Conservation (phyloP, 2,113 vertebrate genomes). For the Dicrurus megarhynchus region DNA sequence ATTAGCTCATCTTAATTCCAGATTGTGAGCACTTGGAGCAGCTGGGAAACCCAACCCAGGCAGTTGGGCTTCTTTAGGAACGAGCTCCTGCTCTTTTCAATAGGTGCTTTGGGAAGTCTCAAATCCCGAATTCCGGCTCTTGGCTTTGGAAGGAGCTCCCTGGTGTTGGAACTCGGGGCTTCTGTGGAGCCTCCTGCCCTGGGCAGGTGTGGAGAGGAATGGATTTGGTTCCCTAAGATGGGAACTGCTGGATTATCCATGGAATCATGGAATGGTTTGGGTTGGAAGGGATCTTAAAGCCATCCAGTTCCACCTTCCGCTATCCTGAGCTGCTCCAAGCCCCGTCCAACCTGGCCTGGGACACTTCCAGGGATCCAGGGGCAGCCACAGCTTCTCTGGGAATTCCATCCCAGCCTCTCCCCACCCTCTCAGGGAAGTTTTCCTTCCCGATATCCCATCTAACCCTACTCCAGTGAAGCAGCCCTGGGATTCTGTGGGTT, state of each 20-base stretch:
- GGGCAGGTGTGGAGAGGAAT: not conserved
- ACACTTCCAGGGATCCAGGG: not conserved
- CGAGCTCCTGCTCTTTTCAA: not conserved
- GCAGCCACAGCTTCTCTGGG: not conserved
- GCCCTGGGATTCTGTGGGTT: not conserved
- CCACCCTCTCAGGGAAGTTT: not conserved
- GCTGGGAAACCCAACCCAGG: slow-evolving; percentile 20
- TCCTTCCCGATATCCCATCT: not conserved
- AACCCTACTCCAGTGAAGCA: not conserved
- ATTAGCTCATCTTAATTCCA: slow-evolving; percentile 17
- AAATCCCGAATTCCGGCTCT: not conserved
- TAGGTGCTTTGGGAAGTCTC: not conserved
- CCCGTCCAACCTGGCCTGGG: accelerated
- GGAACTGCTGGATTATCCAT: not conserved
- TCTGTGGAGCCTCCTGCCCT: not conserved
- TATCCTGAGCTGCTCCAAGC: accelerated
- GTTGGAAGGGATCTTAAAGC: not conserved
- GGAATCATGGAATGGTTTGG: not conserved
- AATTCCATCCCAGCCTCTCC: not conserved
- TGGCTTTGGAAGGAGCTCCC: not conserved
- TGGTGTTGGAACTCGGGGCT: not conserved
- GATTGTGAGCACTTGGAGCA: not conserved
- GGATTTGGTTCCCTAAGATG: not conserved
- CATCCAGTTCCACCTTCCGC: not conserved
- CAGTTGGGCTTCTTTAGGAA: not conserved